These are phyloP conservation scores for Eupithecia centaureata DNA, from an alignment of 2,888 invertebrate species.

Conservation along the genomic window DNA sequence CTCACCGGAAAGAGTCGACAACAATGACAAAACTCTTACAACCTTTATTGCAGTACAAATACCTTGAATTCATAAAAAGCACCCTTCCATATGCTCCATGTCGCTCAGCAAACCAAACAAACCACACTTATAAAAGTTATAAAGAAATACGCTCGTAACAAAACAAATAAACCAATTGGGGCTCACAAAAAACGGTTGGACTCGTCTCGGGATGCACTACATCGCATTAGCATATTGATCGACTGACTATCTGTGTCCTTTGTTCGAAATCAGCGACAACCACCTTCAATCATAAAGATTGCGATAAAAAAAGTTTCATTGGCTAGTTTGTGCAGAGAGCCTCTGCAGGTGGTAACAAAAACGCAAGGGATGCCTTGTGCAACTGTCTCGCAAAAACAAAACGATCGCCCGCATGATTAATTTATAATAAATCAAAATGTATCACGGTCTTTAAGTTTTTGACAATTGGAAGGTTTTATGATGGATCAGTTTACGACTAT, in stretches of 20 bases:
- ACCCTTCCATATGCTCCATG: constrained; percentile 62
- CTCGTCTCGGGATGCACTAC: constrained; percentile 63
- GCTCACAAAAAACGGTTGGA: constrained; percentile 70
- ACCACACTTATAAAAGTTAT: constrained; percentile 58
- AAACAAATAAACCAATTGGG: constrained; percentile 82
- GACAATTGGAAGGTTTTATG: constrained; percentile 23
- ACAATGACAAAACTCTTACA: constrained; percentile 46
- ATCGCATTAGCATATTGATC: constrained; percentile 81
- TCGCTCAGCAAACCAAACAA: constrained; percentile 71
- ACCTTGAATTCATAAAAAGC: constrained; percentile 41
- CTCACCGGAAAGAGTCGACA: constrained; percentile 47
- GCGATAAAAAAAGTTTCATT: constrained; percentile 71
- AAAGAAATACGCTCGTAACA: constrained; percentile 75
- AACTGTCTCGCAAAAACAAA: constrained; percentile 43
- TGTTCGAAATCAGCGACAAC: constrained; percentile 82
- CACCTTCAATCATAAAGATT: constrained; percentile 79
- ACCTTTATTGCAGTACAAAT: constrained; percentile 45
- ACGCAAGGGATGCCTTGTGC: constrained; percentile 41
- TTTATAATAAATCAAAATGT: constrained; percentile 37
- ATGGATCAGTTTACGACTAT: constrained; percentile 18
- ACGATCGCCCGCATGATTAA: constrained; percentile 41
- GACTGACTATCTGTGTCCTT: constrained; percentile 76
- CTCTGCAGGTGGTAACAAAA: constrained; percentile 73
- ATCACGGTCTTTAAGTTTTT: constrained; percentile 25
- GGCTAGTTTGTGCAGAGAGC: constrained; percentile 65